Base-by-base conservation (phyloP, 2,797 vertebrate species). In the Acanthopagrus latus region DNA sequence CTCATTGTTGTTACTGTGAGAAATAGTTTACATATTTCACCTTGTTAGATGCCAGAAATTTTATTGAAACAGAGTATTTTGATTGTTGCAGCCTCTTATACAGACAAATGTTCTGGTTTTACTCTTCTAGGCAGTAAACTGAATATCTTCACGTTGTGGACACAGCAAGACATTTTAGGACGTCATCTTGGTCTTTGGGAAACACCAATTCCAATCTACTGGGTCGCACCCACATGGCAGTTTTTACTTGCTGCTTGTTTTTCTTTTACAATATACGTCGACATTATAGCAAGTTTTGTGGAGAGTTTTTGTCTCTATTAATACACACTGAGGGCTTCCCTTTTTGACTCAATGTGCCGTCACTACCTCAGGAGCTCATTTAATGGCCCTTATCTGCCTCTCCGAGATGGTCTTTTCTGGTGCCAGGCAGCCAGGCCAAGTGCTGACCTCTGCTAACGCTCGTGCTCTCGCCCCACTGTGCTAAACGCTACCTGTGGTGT, bases 401-500 rank as follows among this genome's bases (percentile, higher is more conserved):
- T 66, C 71, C 55, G 72, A 87, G 75, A 81, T 56, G 67, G 68
- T 82, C 71, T 27, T 81, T 68, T 82, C 44, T 33, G 63, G 79
- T 89, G 87, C 90, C 89, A 88, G 80, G 72, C 76, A 51, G 76
- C 83, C 76, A 64, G 83, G 89, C 90, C 83, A 69, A 88, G 78
- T 60, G 58, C 84, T 93, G 93, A 94, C 94, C 94, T 92, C 73
- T 87, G 87, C 88, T 89, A 78, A 85, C 88, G 82, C 83, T 79
- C 69, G 23, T 82, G 87, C 85, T 88, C 89, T 90, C 62, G 54
- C 78, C 91, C 87, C 56, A 83, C 89, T 84, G 92, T 86, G 92
- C 90, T 95, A 94, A 95, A 94, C 73, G 91, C 92, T 93, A 93
- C 94, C 94, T 91, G 90, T 80, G 81, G 91, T 86, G 90, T 93